phyloP scores from a whole-genome alignment of 2,888 invertebrate genomes.

The Teleogryllus oceanicus region DNA sequence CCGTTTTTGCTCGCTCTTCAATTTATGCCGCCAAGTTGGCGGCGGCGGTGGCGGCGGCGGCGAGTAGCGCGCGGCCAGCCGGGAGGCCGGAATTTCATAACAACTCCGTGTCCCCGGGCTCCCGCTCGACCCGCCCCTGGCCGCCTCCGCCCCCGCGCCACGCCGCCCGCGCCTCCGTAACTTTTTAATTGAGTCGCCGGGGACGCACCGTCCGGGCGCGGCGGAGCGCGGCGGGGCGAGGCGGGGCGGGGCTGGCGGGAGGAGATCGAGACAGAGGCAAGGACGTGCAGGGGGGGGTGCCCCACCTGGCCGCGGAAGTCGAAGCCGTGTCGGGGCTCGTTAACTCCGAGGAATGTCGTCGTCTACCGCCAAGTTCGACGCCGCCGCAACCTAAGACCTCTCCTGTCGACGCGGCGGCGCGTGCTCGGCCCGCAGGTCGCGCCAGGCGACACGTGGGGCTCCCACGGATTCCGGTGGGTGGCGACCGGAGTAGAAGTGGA shows the following conservation, averaged over 20 bases:
- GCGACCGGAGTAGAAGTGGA: too few species aligned
- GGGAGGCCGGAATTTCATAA: too few species aligned
- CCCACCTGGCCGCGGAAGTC: neutral
- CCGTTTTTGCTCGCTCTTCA: neutral
- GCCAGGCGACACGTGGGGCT: too few species aligned
- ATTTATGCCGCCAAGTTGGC: neutral
- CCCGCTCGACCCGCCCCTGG: too few species aligned
- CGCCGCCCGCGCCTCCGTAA: neutral
- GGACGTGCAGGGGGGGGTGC: neutral
- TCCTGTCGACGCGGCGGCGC: neutral
- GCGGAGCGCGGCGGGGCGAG: neutral
- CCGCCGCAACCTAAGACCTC: neutral
- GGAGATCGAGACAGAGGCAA: neutral
- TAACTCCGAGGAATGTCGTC: neutral
- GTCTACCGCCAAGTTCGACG: neutral
- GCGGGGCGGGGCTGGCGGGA: neutral
- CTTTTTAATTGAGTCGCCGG: constrained; percentile 1
- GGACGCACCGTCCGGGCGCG: neutral
- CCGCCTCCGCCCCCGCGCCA: too few species aligned
- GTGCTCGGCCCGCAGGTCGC: too few species aligned
- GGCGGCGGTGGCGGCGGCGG: neutral
- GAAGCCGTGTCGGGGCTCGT: neutral
- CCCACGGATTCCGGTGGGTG: too few species aligned
- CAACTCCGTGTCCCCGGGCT: too few species aligned
- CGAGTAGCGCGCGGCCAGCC: too few species aligned